A percentile compares a stretch with the other conserved stretches of the same genome.
Evolutionary conservation across 2,888 invertebrate species (phyloP).

Genomic region (Heliconius erato): DNA sequence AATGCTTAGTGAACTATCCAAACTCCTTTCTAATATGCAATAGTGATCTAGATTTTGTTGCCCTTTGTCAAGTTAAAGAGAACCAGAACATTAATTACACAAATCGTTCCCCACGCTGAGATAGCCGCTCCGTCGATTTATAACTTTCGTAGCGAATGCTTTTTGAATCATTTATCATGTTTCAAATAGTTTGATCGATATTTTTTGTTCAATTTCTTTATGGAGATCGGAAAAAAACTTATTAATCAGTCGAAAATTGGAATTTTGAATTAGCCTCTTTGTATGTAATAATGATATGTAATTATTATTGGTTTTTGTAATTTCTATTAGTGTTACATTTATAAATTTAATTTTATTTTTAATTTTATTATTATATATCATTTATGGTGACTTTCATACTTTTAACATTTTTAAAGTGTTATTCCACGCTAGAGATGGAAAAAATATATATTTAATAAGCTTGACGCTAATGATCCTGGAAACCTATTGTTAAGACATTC

Average conservation of each 20-base stretch:
- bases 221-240: neutral
- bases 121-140: conserved; percentile 44
- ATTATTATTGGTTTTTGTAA: neutral
- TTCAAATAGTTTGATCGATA: conserved; percentile 39
- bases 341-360: too few relatives aligned
- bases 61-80: conserved; percentile 42
- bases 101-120: conserved; percentile 32
- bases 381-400: too few relatives aligned
- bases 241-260: neutral
- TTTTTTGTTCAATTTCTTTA: conserved; percentile 46
- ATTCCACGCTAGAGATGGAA: too few relatives aligned
- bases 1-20: conserved; percentile 32
- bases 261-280: neutral
- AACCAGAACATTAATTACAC: conserved; percentile 46
- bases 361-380: too few relatives aligned
- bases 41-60: conserved; percentile 40
- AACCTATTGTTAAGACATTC: too few relatives aligned
- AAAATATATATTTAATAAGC: too few relatives aligned
- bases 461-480: too few relatives aligned
- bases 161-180: conserved; percentile 42
- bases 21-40: conserved; percentile 46
- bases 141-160: conserved; percentile 40
- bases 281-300: neutral
- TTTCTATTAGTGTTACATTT: neutral
- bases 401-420: too few relatives aligned